These are phyloP conservation scores for Thelaira solivaga DNA, from an alignment of 2,888 invertebrate genomes.

Conservation along the genomic window DNA sequence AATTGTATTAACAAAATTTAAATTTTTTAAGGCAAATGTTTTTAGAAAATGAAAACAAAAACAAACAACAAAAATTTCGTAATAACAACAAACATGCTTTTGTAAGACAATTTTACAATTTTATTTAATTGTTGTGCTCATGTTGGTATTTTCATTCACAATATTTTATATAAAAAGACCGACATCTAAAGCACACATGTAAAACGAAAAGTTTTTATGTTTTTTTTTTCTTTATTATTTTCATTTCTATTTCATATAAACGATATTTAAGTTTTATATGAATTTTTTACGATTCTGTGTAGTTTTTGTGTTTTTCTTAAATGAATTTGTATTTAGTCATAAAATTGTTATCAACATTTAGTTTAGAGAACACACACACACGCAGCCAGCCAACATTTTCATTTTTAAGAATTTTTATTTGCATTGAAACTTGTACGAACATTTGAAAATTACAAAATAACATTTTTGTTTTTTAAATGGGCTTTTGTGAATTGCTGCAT, in stretches of 20 bases:
- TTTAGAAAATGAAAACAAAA: neutral
- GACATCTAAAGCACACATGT: neutral
- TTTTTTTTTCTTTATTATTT: slow-evolving; percentile 10
- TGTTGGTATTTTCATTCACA: slow-evolving; percentile 4
- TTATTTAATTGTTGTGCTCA: neutral
- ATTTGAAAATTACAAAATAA: no score
- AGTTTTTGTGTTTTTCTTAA: neutral
- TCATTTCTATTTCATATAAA: slow-evolving; percentile 7
- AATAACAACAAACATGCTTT: neutral
- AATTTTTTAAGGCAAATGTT: neutral
- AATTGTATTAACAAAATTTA: neutral
- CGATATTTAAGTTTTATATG: slow-evolving; percentile 5
- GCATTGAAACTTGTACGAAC: no score
- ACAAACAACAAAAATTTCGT: neutral
- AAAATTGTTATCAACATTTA: slow-evolving; percentile 46
- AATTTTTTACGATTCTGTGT: neutral
- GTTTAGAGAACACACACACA: neutral
- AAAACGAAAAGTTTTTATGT: neutral
- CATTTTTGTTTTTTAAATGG: no score
- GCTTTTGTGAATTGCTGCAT: no score
- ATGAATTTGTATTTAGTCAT: slow-evolving; percentile 31
- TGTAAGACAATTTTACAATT: neutral
- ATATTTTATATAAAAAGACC: neutral
- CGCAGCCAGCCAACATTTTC: neutral
- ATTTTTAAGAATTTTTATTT: neutral